Evolutionary conservation across 2,113 vertebrate species (phyloP).

Genomic region (Genyomyrus donnyi): DNA sequence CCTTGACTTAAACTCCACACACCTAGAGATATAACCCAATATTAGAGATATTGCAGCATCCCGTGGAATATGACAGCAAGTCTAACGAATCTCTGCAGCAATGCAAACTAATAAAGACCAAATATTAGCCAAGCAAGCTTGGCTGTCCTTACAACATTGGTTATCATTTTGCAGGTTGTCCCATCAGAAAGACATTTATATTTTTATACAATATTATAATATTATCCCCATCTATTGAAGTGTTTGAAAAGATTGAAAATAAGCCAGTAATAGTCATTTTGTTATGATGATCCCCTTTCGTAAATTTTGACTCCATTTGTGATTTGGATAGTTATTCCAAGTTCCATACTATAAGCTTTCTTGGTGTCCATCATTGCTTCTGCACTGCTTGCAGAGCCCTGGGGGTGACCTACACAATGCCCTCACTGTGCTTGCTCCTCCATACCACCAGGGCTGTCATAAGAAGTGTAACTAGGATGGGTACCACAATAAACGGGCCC

Average conservation of each 20-base stretch:
- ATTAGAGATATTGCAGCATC: background rate
- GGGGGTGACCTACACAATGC: slow-evolving; percentile 58
- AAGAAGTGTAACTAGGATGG: slow-evolving; percentile 76
- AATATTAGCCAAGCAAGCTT: background rate
- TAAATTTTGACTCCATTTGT: background rate
- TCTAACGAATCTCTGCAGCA: no score
- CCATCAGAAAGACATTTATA: background rate
- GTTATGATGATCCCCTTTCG: background rate
- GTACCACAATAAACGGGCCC: slow-evolving; percentile 78
- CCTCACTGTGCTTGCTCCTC: slow-evolving; percentile 80
- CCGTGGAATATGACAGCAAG: no score
- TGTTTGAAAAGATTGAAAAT: background rate
- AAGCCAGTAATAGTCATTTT: background rate
- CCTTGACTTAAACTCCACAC: no score
- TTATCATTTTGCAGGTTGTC: background rate
- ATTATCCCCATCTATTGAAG: background rate
- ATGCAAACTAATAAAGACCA: background rate
- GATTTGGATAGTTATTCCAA: background rate
- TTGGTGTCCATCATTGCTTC: background rate
- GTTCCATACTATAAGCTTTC: background rate
- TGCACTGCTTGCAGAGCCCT: background rate
- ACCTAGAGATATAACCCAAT: no score
- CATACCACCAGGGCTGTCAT: slow-evolving; percentile 85
- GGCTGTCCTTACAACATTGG: background rate
- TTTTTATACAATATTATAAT: background rate